Evolutionary conservation across 1,140 invertebrate species (phyloP).

Genomic region (Yoshiicerus persimilis): DNA sequence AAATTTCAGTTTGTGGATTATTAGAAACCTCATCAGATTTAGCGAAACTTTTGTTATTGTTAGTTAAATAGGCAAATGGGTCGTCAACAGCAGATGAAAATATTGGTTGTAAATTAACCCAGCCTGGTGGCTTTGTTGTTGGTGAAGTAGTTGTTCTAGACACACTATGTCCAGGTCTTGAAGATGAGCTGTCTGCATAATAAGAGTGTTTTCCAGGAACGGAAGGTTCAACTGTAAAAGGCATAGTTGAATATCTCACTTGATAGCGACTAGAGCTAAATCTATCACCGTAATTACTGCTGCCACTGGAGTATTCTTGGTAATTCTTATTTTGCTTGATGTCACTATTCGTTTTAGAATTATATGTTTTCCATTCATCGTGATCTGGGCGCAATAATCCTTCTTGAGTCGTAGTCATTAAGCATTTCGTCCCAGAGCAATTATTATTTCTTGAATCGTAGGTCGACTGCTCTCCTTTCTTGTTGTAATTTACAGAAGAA

Average conservation of each 20-base stretch:
- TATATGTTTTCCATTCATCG: conserved; percentile 37
- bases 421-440: conserved; percentile 28
- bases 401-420: not conserved
- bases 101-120: conserved; percentile 44
- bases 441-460: not conserved
- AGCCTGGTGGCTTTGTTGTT: conserved; percentile 26
- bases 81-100: conserved; percentile 33
- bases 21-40: not conserved
- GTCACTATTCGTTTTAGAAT: conserved; percentile 28
- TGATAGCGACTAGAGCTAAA: not conserved
- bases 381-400: not conserved
- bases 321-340: not conserved
- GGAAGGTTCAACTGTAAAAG: not conserved
- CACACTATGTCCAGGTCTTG: not conserved
- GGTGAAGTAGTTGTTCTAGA: conserved; percentile 29
- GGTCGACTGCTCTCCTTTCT: conserved; percentile 21
- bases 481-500: not conserved
- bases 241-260: not conserved
- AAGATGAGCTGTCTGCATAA: not conserved
- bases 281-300: conserved; percentile 3
- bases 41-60: not conserved
- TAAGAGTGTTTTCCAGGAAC: not conserved
- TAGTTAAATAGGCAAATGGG: conserved; percentile 28
- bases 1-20: conserved; percentile 23
- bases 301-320: not conserved